These are phyloP conservation scores for Steatocranus sp. DNA, from an alignment of 2,797 vertebrate species.

Conservation along the genomic window DNA sequence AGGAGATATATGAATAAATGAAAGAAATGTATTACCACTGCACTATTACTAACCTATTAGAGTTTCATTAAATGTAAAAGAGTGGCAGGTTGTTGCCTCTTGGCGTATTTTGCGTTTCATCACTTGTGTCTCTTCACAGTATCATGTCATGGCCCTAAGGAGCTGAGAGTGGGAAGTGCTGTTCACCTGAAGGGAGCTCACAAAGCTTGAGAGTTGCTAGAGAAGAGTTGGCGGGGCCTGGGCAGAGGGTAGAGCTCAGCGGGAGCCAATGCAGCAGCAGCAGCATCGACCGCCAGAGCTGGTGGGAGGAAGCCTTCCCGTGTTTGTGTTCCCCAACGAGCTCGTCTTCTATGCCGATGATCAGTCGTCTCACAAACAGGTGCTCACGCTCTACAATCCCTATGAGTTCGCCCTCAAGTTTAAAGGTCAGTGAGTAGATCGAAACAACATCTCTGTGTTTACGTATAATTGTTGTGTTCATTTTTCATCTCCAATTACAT, in stretches of 20 bases:
- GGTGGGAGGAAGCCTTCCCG: conserved; percentile 99
- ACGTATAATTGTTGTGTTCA: background rate
- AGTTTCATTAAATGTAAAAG: background rate
- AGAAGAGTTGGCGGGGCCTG: conserved; percentile 61
- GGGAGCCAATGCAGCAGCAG: conserved; percentile 98
- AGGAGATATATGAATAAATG: background rate
- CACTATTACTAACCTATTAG: background rate
- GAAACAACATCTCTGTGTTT: background rate
- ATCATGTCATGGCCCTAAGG: conserved; percentile 50
- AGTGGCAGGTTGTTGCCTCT: background rate
- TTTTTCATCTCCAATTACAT: background rate
- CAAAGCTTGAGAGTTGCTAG: conserved; percentile 16
- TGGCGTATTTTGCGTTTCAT: background rate
- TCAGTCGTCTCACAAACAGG: conserved; percentile 97
- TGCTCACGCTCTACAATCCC: conserved; percentile 99
- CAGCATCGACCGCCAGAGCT: conserved; percentile 96
- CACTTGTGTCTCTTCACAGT: conserved; percentile 20
- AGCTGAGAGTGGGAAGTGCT: conserved; percentile 52
- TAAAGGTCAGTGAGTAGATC: conserved; percentile 85
- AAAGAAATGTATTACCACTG: background rate
- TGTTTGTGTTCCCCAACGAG: conserved; percentile 99
- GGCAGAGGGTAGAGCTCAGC: conserved; percentile 75
- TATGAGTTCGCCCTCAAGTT: conserved; percentile 99
- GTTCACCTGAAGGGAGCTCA: conserved; percentile 36
- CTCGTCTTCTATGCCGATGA: conserved; percentile 98